phyloP scores from a whole-genome alignment of 2,113 vertebrate genomes.

The Pseudonaja textilis region DNA sequence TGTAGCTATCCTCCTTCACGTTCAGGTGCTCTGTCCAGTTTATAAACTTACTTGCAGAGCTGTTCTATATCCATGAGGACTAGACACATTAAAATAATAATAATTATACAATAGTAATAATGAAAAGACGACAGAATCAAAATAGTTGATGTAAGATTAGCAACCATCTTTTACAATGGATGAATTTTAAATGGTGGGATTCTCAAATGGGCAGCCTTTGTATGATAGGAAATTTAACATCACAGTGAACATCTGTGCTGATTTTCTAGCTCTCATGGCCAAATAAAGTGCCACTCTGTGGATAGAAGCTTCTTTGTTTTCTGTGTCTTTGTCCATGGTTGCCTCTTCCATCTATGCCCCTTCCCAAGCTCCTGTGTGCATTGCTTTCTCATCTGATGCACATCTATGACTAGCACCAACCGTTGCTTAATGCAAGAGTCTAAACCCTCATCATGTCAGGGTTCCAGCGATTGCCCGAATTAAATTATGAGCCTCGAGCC shows the following conservation, averaged over 20 bases:
- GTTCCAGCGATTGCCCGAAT: too few species aligned
- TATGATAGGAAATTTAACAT: background rate
- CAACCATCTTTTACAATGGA: background rate
- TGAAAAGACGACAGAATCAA: background rate
- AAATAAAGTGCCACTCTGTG: too few species aligned
- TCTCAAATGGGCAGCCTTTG: too few species aligned
- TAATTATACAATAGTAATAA: background rate
- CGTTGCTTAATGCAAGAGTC: background rate
- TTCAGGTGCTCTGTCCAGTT: background rate
- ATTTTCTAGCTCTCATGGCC: background rate
- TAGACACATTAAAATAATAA: background rate
- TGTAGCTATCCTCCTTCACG: background rate
- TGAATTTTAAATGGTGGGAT: background rate
- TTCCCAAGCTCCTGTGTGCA: background rate
- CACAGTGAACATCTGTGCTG: background rate
- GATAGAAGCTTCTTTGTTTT: background rate
- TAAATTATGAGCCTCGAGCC: too few species aligned
- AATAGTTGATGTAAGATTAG: background rate
- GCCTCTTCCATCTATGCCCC: background rate
- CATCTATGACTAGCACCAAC: background rate
- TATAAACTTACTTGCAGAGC: background rate
- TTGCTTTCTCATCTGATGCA: background rate
- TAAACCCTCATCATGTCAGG: background rate
- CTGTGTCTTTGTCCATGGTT: background rate
- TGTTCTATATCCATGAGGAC: background rate